Conservation (phyloP, 2,797 vertebrate species). For the Hydrolagus colliei region DNA sequence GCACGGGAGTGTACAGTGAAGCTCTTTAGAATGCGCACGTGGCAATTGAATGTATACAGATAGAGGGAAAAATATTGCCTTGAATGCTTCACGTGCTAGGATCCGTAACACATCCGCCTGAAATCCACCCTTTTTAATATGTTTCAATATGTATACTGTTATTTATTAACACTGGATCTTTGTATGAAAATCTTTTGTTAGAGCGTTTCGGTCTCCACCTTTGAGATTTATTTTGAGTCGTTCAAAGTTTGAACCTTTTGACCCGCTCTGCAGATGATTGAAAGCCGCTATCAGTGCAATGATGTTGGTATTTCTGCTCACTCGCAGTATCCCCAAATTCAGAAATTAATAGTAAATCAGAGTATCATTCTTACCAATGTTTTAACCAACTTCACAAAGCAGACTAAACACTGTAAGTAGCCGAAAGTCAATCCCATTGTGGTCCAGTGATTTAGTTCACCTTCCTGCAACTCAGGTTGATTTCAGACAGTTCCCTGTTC, state of each 20-base stretch:
- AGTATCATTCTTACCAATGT: background rate
- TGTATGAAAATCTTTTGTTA: constrained; percentile 1
- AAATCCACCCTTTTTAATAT: background rate
- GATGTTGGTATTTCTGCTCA: background rate
- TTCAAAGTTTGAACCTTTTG: background rate
- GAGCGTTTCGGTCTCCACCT: background rate
- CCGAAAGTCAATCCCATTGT: too few species aligned
- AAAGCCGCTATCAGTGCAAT: background rate
- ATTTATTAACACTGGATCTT: background rate
- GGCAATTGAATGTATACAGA: constrained; percentile 6
- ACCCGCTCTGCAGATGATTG: background rate
- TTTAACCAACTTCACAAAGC: background rate
- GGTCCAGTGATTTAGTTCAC: background rate
- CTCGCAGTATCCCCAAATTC: background rate
- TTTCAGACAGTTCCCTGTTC: background rate
- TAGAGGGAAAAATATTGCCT: background rate
- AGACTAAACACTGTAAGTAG: too few species aligned
- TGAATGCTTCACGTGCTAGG: background rate
- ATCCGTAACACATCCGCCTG: background rate
- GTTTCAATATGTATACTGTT: background rate
- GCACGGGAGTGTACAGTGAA: background rate
- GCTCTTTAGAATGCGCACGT: background rate
- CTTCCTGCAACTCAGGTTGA: background rate
- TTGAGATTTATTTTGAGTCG: background rate
- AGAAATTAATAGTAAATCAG: background rate